Base-by-base conservation (phyloP, 2,113 vertebrate genomes). In the Xiphophorus hellerii region DNA sequence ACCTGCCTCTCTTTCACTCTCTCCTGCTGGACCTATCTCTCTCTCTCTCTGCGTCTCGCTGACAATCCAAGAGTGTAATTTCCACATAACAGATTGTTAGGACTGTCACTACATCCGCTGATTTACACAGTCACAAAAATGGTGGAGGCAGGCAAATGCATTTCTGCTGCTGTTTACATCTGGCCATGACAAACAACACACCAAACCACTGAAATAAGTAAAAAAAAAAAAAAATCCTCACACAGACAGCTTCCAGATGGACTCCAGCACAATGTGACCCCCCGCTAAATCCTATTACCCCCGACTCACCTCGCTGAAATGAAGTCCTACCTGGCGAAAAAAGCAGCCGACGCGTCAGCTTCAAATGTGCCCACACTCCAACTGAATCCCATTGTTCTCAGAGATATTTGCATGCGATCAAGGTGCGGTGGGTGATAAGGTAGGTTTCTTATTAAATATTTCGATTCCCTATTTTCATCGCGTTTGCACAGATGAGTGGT, bases 251-350 rank as follows among this genome's bases (percentile, higher is more conserved):
- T 10, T 58, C 51, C 54, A 76, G 71, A 83, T 15, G 70, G 65
- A 81, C 78, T 80, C 69, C 77, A 65, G 72, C 69, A 77, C 66
- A 73, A 83, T 68, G 64, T 39, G 64, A 88, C 86, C 90, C 82
- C 88, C 88, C 76, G 89, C 86, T 88, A 91, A 89, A 88, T 89
- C 25, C 87, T 76, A 89, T 90, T 88, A 88, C 86, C 62, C 78
- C 79, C 78, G 81, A 87, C 87, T 92, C 87, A 89, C 91, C 88
- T 83, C 68, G 78, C 35, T 90, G 90, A 91, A 89, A 93, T 91
- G 69, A 83, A 89, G 83, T 85, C 84, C 66, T 79, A 85, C 86
- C 86, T 91, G 80, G 69, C 64, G 77, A 73, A 87, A 81, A 87
- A 84, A 85, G 72, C 78, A 75, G 80, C 80, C 84, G 84, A 70